phyloP scores from a whole-genome alignment of 64 coral and sea anemone genomes.

The Anthopleura sola region DNA sequence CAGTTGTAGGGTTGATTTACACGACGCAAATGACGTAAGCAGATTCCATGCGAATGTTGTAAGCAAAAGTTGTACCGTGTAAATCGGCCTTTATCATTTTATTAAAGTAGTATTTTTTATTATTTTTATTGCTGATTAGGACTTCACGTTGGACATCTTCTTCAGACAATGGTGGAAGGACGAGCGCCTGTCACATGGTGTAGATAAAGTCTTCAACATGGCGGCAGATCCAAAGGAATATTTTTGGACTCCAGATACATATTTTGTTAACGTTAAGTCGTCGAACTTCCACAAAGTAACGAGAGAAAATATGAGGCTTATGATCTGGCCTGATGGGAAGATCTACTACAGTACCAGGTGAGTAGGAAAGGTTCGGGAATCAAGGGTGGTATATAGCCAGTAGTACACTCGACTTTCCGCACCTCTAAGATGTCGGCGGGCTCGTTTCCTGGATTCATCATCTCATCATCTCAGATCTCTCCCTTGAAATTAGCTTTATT shows the following conservation, averaged over 20 bases:
- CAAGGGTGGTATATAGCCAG: too few species aligned
- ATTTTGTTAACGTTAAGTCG: conserved; percentile 55
- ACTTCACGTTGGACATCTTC: conserved; percentile 58
- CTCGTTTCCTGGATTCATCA: too few species aligned
- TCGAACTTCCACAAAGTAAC: conserved; percentile 45
- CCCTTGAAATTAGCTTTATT: too few species aligned
- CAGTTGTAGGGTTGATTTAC: too few species aligned
- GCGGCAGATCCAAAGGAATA: conserved; percentile 33
- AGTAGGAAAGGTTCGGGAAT: not conserved
- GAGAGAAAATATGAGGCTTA: conserved; percentile 55
- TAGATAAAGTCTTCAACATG: conserved; percentile 43
- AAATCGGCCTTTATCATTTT: too few species aligned
- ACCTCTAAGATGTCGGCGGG: too few species aligned
- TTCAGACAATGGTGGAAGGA: conserved; percentile 70
- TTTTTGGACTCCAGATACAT: conserved; percentile 61
- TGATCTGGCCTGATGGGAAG: conserved; percentile 38
- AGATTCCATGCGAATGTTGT: too few species aligned
- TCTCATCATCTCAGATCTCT: too few species aligned
- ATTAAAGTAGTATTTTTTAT: too few species aligned
- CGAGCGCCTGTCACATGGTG: conserved; percentile 31
- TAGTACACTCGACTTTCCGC: too few species aligned
- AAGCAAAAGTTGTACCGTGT: too few species aligned
- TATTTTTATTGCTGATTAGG: conserved; percentile 10
- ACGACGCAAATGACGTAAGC: too few species aligned
- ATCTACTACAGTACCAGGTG: conserved; percentile 65